Base-by-base conservation (phyloP, 2,888 invertebrate species). In the Dolichopus griseipennis region DNA sequence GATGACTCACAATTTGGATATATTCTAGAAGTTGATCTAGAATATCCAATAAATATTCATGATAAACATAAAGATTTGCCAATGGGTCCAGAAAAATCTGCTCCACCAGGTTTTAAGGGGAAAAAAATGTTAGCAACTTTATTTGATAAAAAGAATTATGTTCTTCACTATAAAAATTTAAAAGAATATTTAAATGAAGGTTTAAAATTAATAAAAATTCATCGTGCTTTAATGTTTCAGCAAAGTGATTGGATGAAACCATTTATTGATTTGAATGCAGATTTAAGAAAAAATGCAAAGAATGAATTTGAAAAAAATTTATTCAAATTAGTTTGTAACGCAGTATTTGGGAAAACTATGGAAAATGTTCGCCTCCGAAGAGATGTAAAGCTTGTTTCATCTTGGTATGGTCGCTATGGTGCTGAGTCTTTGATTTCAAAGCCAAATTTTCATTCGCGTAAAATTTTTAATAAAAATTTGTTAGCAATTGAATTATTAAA, bases 381-480 rank as follows among this genome's bases (percentile, higher is more conserved):
- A 9, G 67, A 80, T 81, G 76, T 80, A 81, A 72, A 81, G 81
- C 74, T 76, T 79, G 12, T 71, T 77, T 52, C 81, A 81, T 65
- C 72, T 75, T 69, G 72, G 75, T 15, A 4, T 2, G 71, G 78
- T 78, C 68, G 78, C 77, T 66, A 71, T 73, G 71, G 72, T 72
- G 65, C 69, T 73, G 10, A 76, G 78, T 33, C 73, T 76, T 20
- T 75, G 72, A 27, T 27, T 4, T 2, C 27, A 27, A 4, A 2
- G 68, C 75, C 75, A 10, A 75, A 75, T 72, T 79, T 77, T 69
- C 72, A 77, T 65, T 75, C 71, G 67, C 37, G 69, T 15, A 69
- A 69, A 2, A 76, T 78, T 43, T 79, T 80, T 69, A 69, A 72
- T 61, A 75, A 79, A 68, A 72, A 81, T 69, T 71, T 81, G 21